Conservation (phyloP, 1,140 invertebrate genomes). For the Hycleus phaleratus region DNA sequence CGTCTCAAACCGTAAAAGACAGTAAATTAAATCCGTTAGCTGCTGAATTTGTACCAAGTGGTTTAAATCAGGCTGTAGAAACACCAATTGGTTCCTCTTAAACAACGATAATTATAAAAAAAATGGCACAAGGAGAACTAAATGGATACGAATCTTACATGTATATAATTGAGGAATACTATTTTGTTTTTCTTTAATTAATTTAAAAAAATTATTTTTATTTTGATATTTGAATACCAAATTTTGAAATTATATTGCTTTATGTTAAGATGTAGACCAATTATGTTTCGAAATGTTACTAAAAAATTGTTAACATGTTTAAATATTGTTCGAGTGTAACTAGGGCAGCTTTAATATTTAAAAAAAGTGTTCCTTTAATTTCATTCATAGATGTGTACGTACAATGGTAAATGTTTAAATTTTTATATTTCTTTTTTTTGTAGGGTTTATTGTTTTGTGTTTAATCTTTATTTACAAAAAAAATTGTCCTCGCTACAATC, state of each 20-base stretch:
- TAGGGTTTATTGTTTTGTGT: background rate
- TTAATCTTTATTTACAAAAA: background rate
- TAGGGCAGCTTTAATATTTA: slow-evolving; percentile 8
- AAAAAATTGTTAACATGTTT: no score
- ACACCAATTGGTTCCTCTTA: slow-evolving; percentile 8
- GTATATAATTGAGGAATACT: slow-evolving; percentile 3
- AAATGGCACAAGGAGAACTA: no score
- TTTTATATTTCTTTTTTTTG: background rate
- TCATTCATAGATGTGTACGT: background rate
- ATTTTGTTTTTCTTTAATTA: no score
- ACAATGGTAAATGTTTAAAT: background rate
- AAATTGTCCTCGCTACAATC: slow-evolving; percentile 6
- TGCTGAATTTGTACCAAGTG: slow-evolving; percentile 63
- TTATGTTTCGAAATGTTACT: no score
- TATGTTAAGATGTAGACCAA: no score
- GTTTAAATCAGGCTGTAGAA: background rate
- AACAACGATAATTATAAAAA: background rate
- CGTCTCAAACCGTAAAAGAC: slow-evolving; percentile 36
- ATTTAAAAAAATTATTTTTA: no score
- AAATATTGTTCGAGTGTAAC: background rate
- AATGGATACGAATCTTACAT: slow-evolving; percentile 3
- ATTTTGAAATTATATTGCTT: no score
- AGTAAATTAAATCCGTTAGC: slow-evolving; percentile 63
- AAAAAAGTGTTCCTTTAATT: background rate
- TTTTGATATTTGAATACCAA: no score